A percentile compares a stretch with the other conserved stretches of the same genome.
These are phyloP conservation scores for Aphis gossypii DNA, from an alignment of 1,140 invertebrate genomes.

Conservation along the genomic window DNA sequence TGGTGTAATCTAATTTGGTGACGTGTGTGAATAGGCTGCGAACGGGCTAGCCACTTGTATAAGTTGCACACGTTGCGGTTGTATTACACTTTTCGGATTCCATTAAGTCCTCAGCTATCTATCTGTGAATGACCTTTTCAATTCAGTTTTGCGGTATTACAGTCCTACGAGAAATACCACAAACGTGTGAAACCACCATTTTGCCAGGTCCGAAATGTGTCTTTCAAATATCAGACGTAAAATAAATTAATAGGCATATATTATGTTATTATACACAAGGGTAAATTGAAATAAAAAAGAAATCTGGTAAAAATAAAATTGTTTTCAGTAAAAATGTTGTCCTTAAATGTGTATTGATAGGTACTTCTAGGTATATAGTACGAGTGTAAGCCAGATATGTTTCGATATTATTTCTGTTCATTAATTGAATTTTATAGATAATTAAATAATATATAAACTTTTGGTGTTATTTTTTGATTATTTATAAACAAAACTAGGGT, in stretches of 20 bases:
- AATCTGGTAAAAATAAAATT: neutral
- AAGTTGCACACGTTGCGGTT: neutral
- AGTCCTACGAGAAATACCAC: neutral
- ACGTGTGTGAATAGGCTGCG: neutral
- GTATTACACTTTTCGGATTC: neutral
- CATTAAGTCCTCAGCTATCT: neutral
- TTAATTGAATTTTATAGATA: neutral
- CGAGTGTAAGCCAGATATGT: neutral
- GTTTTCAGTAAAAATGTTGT: neutral
- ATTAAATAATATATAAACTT: neutral
- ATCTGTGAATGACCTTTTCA: neutral
- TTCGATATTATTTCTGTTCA: neutral
- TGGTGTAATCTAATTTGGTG: conserved; percentile 25
- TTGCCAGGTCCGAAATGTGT: neutral
- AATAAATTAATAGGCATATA: neutral
- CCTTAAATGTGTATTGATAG: neutral
- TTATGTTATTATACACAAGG: neutral
- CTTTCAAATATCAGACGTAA: neutral
- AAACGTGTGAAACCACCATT: neutral
- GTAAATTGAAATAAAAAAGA: neutral
- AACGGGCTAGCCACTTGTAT: neutral
- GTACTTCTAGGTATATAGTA: neutral
- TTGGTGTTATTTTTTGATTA: neutral
- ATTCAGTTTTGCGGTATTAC: neutral
- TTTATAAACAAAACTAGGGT: neutral